Base-by-base conservation (phyloP, 2,113 vertebrate species). In the Oncorhynchus kisutch region DNA sequence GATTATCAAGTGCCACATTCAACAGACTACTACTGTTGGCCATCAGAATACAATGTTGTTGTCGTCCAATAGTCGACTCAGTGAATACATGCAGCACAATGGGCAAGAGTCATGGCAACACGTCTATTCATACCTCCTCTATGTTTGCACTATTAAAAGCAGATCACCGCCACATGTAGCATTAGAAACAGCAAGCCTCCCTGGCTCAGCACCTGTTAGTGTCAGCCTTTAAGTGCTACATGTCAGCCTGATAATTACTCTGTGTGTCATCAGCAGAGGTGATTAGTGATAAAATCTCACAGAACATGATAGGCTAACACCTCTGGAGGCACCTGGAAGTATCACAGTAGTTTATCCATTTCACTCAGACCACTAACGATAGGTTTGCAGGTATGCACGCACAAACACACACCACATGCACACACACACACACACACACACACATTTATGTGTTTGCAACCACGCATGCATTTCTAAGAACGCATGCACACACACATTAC, bases 261-360 rank as follows among this genome's bases (percentile, higher is more conserved):
- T 39, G 4, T 14, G 67, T 20, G 9, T 45, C 67, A 69, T 22
- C 20, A 8, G 14, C 16, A 1, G 5, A 69, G 34, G 25, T 0
- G 20, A 45, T 69, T 22, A 45, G 65, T 14, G 22, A 64, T 64
- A 22, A 8, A n/a, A 64, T 20, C 18, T 11, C 20, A 20, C 14
- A 24, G 8, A 20, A 6, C 34, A 5, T 69, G 31, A 20, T n/a
- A 68, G 3, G 31, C 67, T 9, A 9, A 45, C 67, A 3, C 29
- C 3, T 54, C 71, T 31, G 54, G 8, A 1, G 18, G 29, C 3
- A 24, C 75, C 64, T 82, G 72, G 70, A 80, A 75, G 72, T 73
- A 80, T 85, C 78, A 68, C n/a, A n/a, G n/a, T n/a, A n/a, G n/a
- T n/a, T n/a, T 39, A 39, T 39, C 7, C 2, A 39, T 7, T 39